These are phyloP conservation scores for Drosophila eohydei DNA, from an alignment of 2,888 invertebrate species.

Conservation along the genomic window DNA sequence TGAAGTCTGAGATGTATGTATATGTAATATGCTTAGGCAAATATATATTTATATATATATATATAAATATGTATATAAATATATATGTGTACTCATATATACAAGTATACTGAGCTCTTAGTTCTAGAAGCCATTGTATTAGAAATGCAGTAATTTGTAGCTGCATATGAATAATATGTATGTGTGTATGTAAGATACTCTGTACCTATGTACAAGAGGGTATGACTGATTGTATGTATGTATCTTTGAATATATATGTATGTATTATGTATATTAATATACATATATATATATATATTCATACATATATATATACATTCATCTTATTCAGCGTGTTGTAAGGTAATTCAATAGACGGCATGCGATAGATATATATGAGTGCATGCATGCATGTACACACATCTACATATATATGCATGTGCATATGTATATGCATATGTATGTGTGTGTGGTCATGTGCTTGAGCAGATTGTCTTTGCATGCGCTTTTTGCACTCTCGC, in stretches of 20 bases:
- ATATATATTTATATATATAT: neutral
- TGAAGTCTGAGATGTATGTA: neutral
- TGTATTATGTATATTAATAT: neutral
- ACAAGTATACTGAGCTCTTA: no score
- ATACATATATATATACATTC: neutral
- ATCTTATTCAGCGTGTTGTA: neutral
- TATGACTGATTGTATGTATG: no score
- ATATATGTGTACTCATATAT: neutral
- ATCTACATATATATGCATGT: no score
- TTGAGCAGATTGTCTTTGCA: slow-evolving; percentile 31
- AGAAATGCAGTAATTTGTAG: no score
- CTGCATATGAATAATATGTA: no score
- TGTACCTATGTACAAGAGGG: no score
- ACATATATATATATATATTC: neutral
- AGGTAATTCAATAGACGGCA: neutral
- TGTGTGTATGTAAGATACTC: no score
- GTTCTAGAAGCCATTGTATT: no score
- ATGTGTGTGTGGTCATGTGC: slow-evolving; percentile 19
- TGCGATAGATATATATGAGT: neutral
- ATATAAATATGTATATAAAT: neutral
- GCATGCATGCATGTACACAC: neutral
- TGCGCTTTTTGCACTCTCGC: slow-evolving; percentile 36
- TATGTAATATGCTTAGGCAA: neutral
- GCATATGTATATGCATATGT: neutral
- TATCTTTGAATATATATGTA: neutral